These are phyloP conservation scores for Paracanthobrama guichenoti DNA, from an alignment of 2,113 vertebrate species.

Conservation along the genomic window DNA sequence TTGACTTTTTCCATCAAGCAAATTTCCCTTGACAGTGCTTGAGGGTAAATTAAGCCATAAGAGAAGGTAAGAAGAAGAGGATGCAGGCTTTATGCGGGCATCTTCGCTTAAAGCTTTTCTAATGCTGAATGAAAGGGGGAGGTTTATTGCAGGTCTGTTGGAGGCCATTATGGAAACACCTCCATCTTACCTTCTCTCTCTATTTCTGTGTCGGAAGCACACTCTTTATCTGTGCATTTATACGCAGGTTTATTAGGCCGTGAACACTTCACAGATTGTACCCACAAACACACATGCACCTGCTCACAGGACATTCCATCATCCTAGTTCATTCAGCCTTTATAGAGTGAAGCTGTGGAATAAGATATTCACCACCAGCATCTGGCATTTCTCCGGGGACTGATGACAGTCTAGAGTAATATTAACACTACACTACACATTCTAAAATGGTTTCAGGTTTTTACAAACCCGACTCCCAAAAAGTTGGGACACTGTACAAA, in stretches of 20 bases:
- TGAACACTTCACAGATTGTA: neutral
- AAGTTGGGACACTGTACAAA: no score
- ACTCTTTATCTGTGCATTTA: neutral
- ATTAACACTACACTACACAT: neutral
- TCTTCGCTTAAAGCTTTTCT: constrained; percentile 52
- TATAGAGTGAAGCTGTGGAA: constrained; percentile 4
- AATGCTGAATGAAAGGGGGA: constrained; percentile 38
- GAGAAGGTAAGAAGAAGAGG: constrained; percentile 49
- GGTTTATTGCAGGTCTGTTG: constrained; percentile 37
- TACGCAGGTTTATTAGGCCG: neutral
- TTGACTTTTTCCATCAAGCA: constrained; percentile 76
- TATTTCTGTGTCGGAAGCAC: neutral
- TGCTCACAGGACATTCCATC: neutral
- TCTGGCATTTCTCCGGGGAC: neutral
- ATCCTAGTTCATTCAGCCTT: constrained; percentile 8
- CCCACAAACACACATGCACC: neutral
- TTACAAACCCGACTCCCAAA: no score
- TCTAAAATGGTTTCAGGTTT: neutral
- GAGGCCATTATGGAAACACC: constrained; percentile 39
- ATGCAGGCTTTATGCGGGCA: constrained; percentile 50
- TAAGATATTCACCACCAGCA: neutral
- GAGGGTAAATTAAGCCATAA: constrained; percentile 75
- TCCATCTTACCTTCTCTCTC: constrained; percentile 18
- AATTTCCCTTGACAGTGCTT: constrained; percentile 78
- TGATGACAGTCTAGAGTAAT: neutral